A percentile compares a stretch with the other conserved stretches of the same genome.
Conservation (phyloP, 2,888 invertebrate genomes). For the Actias luna region DNA sequence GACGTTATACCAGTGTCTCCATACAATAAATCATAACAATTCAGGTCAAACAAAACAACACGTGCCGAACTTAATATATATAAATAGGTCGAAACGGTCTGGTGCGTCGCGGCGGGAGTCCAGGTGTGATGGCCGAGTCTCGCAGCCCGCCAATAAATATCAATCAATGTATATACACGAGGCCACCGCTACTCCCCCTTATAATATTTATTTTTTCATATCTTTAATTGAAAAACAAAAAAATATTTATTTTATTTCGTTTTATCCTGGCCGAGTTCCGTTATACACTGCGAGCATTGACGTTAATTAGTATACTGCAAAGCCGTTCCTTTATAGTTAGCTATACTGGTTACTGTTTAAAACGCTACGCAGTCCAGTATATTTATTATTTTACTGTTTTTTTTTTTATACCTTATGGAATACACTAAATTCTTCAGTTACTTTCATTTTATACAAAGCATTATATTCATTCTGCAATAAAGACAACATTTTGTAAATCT, state of each 20-base stretch:
- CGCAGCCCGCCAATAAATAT: constrained; percentile 75
- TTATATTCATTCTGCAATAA: too few relatives aligned
- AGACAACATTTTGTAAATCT: too few relatives aligned
- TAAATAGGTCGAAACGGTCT: constrained; percentile 70
- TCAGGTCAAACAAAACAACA: constrained; percentile 80
- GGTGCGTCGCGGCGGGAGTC: constrained; percentile 60
- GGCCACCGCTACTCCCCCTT: constrained; percentile 61
- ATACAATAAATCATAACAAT: constrained; percentile 82
- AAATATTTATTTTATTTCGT: constrained; percentile 76
- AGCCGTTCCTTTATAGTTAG: too few relatives aligned
- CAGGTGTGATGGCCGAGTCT: constrained; percentile 43
- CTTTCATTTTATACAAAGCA: too few relatives aligned
- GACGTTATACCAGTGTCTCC: constrained; percentile 79
- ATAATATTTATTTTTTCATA: constrained; percentile 73
- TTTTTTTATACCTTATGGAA: too few relatives aligned
- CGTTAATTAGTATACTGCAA: too few relatives aligned
- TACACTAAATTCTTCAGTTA: too few relatives aligned
- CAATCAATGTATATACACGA: constrained; percentile 77
- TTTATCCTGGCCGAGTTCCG: too few relatives aligned
- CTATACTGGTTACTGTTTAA: too few relatives aligned
- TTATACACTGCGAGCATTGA: too few relatives aligned
- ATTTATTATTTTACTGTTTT: too few relatives aligned
- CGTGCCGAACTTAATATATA: constrained; percentile 76
- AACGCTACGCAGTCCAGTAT: too few relatives aligned
- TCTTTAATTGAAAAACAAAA: constrained; percentile 62